Base-by-base conservation (phyloP, 2,888 invertebrate species). In the Coelopa pilipes region DNA sequence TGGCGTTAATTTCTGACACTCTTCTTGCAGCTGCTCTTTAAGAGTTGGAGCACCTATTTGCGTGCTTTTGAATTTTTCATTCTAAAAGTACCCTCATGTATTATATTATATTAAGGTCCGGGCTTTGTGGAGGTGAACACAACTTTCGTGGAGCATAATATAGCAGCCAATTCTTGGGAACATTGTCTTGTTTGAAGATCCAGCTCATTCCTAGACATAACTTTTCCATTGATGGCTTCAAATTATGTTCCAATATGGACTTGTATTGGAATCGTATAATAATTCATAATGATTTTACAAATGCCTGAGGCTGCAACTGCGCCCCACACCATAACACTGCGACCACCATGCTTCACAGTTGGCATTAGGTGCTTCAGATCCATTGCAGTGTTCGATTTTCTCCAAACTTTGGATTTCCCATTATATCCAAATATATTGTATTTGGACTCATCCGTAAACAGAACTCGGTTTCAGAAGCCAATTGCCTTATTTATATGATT, bases 201-300 rank as follows among this genome's bases (percentile, higher is more conserved):
- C 66, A 73, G 57, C 73, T 11, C 15, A 19, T 46, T 21, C 67
- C 70, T 68, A 76, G 73, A 10, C 69, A 24, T 50, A 74, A 65
- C 19, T 12, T 63, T 63, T 74, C 71, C 17, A 74, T 70, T 5
- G 73, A 74, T 47, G 50, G 13, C 46, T 74, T 73, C 46, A 74
- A 76, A 74, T 74, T 74, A 15, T 66, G 60, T 59, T 59, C 59
- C 24, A 59, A 59, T 59, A 59, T 59, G 21, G 21, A 21, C 10
- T 65, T 78, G 19, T 80, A 80, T 34, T 75, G 69, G 47, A 75
- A 71, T 13, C n/a, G n/a, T n/a, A n/a, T n/a, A n/a, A n/a, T 77
- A 77, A 50, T 80, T 76, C 74, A 79, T 79, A 59, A 50, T 76
- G n/a, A 76, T 75, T 17, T 76, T 17, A 80, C 76, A 75, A 80